phyloP scores from a whole-genome alignment of 64 coral and sea anemone species.

The Montipora foliosa region DNA sequence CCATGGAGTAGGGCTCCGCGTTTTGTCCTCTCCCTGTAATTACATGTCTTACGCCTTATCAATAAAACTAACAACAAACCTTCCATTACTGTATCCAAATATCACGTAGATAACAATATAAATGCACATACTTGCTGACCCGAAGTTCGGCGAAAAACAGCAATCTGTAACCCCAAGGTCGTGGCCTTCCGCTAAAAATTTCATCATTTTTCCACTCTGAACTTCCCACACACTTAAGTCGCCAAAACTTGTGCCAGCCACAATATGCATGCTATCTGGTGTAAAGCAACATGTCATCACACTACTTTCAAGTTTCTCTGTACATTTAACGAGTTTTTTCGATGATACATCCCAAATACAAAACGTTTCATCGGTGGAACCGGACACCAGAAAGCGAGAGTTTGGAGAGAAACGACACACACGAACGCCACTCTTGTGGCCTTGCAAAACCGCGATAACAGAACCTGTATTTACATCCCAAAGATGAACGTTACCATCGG shows the following conservation, averaged over 20 bases:
- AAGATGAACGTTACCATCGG: slow-evolving; percentile 89
- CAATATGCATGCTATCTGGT: slow-evolving; percentile 92
- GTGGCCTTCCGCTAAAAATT: slow-evolving; percentile 84
- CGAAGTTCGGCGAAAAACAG: slow-evolving; percentile 92
- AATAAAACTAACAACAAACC: background rate
- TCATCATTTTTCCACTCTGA: slow-evolving; percentile 81
- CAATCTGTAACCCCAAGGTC: slow-evolving; percentile 90
- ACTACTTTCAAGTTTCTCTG: slow-evolving; percentile 93
- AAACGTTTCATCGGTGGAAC: slow-evolving; percentile 97
- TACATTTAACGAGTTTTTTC: slow-evolving; percentile 77
- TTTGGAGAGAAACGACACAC: slow-evolving; percentile 94
- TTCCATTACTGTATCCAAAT: background rate
- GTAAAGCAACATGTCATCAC: slow-evolving; percentile 94
- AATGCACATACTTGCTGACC: slow-evolving; percentile 91
- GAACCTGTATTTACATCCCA: slow-evolving; percentile 92
- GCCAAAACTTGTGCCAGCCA: slow-evolving; percentile 91
- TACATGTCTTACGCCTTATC: too few species aligned
- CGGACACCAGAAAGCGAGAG: slow-evolving; percentile 89
- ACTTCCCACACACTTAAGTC: slow-evolving; percentile 92
- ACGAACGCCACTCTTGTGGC: slow-evolving; percentile 88
- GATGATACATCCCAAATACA: slow-evolving; percentile 92
- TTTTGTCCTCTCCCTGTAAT: too few species aligned
- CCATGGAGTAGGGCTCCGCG: too few species aligned
- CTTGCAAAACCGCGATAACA: slow-evolving; percentile 85
- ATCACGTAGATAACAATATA: background rate